Evolutionary conservation across 30 jellyfish, hydroid and myxozoan genomes (phyloP).

Genomic region (Aurelia sp.): DNA sequence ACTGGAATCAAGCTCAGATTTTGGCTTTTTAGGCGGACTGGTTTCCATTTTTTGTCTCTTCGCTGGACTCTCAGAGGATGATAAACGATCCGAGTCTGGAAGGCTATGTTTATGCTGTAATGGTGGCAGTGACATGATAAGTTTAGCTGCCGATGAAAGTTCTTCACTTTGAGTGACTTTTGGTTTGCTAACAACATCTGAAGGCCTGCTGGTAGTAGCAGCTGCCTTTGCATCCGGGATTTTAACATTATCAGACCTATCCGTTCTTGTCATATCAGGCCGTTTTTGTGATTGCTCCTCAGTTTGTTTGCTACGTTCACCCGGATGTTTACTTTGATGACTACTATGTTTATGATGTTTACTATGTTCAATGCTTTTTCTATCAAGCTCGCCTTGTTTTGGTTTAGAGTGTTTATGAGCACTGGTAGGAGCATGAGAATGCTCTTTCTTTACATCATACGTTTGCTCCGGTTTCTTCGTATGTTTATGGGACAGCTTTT

Average conservation of each 20-base stretch:
- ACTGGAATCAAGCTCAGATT: conserved; percentile 30
- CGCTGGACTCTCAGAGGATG: conserved; percentile 75
- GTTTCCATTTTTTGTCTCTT: conserved; percentile 68
- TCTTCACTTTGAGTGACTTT: conserved; percentile 28
- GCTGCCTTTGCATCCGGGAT: conserved; percentile 26
- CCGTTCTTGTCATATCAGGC: conserved; percentile 10
- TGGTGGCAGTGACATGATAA: conserved; percentile 46
- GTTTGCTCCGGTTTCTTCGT: conserved; percentile 13
- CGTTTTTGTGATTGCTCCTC: conserved; percentile 2
- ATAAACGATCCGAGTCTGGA: conserved; percentile 35
- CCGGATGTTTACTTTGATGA: background rate
- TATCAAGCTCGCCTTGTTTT: conserved; percentile 27
- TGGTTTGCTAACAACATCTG: conserved; percentile 21
- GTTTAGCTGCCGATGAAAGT: conserved; percentile 57
- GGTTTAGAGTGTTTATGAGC: conserved; percentile 36
- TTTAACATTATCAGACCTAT: background rate
- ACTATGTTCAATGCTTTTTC: conserved; percentile 51
- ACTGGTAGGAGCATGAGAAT: conserved; percentile 14
- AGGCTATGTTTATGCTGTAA: conserved; percentile 59
- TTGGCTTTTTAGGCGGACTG: conserved; percentile 37
- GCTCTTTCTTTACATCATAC: conserved; percentile 37
- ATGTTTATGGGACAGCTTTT: conserved; percentile 10
- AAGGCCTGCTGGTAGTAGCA: conserved; percentile 22
- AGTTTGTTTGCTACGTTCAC: background rate
- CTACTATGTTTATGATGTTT: conserved; percentile 64